These are phyloP conservation scores for Pogoniulus pusillus DNA, from an alignment of 2,797 vertebrate genomes.

Conservation along the genomic window DNA sequence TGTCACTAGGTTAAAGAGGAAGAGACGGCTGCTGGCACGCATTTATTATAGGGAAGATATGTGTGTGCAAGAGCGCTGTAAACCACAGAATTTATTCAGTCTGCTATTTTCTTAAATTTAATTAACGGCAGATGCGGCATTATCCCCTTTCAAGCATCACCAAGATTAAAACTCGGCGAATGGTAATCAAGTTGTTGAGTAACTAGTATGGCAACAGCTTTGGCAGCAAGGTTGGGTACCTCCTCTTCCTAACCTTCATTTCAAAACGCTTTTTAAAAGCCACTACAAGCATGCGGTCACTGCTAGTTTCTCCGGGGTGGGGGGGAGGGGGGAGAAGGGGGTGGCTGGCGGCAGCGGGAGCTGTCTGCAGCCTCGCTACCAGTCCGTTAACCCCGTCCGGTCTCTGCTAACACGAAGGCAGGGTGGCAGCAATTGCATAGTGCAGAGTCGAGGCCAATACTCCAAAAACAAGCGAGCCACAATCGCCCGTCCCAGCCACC, in stretches of 20 bases:
- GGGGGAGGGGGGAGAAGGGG: too few species aligned
- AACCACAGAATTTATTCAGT: slow-evolving; percentile 14
- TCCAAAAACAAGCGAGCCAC: not conserved
- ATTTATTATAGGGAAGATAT: slow-evolving; percentile 11
- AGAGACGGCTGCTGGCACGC: slow-evolving; percentile 27
- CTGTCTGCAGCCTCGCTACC: not conserved
- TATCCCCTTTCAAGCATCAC: not conserved
- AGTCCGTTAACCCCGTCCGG: not conserved
- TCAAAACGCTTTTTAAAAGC: not conserved
- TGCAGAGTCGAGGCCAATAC: not conserved
- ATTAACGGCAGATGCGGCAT: not conserved
- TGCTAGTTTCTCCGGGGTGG: not conserved
- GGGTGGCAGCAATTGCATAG: slow-evolving; percentile 53
- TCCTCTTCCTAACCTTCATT: slow-evolving; percentile 51
- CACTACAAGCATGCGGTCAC: not conserved
- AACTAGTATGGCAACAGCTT: slow-evolving; percentile 43
- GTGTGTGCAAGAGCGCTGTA: slow-evolving; percentile 48
- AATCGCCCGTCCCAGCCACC: not conserved
- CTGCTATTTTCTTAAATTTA: not conserved
- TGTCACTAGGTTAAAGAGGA: slow-evolving; percentile 38
- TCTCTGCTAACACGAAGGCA: not conserved
- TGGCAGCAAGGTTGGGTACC: slow-evolving; percentile 43
- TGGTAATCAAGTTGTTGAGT: not conserved
- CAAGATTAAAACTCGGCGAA: not conserved
- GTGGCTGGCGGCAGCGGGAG: too few species aligned